Evolutionary conservation across 2,888 invertebrate species (phyloP).

Genomic region (Quadriops clusia): DNA sequence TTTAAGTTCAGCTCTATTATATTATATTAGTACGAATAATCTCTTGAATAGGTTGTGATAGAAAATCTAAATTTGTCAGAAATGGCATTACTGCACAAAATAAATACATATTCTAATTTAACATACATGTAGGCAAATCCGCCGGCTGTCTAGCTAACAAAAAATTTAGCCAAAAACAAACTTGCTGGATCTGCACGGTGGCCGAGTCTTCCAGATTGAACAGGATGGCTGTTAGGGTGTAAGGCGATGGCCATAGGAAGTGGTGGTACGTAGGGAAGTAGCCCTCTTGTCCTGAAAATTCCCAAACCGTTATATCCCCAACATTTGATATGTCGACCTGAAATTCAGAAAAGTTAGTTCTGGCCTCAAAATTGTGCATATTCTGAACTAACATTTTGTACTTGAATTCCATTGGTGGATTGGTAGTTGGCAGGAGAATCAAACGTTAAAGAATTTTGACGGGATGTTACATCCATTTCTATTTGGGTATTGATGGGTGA

Average conservation of each 20-base stretch:
- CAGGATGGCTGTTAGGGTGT: conserved; percentile 42
- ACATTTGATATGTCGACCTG: conserved; percentile 42
- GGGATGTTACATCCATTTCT: conserved; percentile 47
- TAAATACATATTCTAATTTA: background rate
- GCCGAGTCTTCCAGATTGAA: conserved; percentile 56
- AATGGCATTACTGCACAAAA: background rate
- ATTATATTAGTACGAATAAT: too few species aligned
- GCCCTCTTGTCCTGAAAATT: conserved; percentile 64
- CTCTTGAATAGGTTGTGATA: too few species aligned
- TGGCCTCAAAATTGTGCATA: conserved; percentile 7
- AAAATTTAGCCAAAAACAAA: conserved; percentile 65
- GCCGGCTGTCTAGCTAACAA: conserved; percentile 46
- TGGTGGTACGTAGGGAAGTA: conserved; percentile 61
- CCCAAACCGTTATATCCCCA: conserved; percentile 58
- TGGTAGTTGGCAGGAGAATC: conserved; percentile 42
- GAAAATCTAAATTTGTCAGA: too few species aligned
- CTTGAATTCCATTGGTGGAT: conserved; percentile 52
- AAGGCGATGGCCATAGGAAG: conserved; percentile 46
- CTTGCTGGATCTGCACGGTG: conserved; percentile 52
- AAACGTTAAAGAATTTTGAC: conserved; percentile 47
- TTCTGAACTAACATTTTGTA: conserved; percentile 41
- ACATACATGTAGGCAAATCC: conserved; percentile 37
- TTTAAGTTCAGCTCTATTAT: too few species aligned
- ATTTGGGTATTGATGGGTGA: conserved; percentile 41
- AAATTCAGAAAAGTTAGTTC: conserved; percentile 23